Base-by-base conservation (phyloP, 2,888 invertebrate genomes). In the Archaeoteleia sp. region DNA sequence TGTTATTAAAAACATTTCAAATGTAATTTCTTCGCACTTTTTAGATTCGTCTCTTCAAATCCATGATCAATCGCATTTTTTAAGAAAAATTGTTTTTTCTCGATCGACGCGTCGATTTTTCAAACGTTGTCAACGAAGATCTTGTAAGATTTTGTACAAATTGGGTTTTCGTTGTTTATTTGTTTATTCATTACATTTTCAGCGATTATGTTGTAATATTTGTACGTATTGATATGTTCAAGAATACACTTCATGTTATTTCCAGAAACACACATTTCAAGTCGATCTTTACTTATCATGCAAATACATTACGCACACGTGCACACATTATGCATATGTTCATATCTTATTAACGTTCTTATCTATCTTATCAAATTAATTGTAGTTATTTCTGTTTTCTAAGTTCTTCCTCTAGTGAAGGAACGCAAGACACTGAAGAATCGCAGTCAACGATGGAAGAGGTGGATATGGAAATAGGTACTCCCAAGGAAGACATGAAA, bases 391-490 rank as follows among this genome's bases (percentile, higher is more conserved):
- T 27, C n/a, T 49, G 46, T 53, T 68, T 72, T 67, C 70, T 14
- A 70, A 86, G 86, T 71, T 86, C 86, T 25, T 82, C 86, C 3
- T 87, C 86, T 2, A 86, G 86, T 62, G 86, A 86, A 53, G 86
- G 84, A 15, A 86, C 85, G 1, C 86, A 85, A 51, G 86, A 86
- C 55, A 84, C 86, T 1, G 86, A 86, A 67, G 85, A 79, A 20
- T 85, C 85, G 7, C 84, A 84, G 42, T 85, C 85, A n/a, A 84
- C 84, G 2, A 82, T 85, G 82, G 85, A 84, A 17, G 85, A 85
- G 17, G 82, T 84, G 1, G 85, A 85, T 25, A 82, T 83, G 79
- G 86, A 82, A 55, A 74, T 82, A 57, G 76, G 74, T 57, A 74
- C 73, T 53, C 83, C 81, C 54, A 81, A 84, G 37, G 82, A 83